Evolutionary conservation across 2,888 invertebrate species (phyloP).

Genomic region (Gandaritis pyraliata): DNA sequence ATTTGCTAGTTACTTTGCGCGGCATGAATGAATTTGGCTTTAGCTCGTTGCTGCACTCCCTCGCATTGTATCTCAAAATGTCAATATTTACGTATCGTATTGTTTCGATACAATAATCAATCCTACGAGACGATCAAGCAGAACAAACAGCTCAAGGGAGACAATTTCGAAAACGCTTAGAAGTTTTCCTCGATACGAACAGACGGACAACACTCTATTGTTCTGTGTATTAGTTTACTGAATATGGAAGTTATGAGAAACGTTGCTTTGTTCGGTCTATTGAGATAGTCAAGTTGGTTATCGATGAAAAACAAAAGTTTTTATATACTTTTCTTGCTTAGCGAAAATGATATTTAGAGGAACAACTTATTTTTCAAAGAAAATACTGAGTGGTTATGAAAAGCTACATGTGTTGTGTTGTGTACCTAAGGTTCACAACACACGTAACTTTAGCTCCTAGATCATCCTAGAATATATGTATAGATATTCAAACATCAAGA

Average conservation of each 20-base stretch:
- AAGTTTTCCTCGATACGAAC: slow-evolving; percentile 40
- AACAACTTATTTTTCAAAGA: slow-evolving; percentile 12
- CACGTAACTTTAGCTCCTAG: too few relatives aligned
- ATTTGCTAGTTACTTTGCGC: too few relatives aligned
- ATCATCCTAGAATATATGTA: too few relatives aligned
- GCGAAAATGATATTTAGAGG: not conserved
- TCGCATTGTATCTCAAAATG: too few relatives aligned
- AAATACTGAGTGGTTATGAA: not conserved
- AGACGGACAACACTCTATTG: slow-evolving; percentile 37
- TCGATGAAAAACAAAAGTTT: slow-evolving; percentile 9
- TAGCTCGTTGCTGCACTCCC: too few relatives aligned
- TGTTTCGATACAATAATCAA: not conserved
- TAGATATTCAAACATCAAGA: too few relatives aligned
- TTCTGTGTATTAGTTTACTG: slow-evolving; percentile 39
- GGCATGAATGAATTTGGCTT: too few relatives aligned
- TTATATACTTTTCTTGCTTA: not conserved
- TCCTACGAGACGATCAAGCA: slow-evolving; percentile 33
- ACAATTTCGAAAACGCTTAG: slow-evolving; percentile 42
- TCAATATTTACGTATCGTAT: too few relatives aligned
- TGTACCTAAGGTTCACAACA: too few relatives aligned
- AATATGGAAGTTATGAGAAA: slow-evolving; percentile 34
- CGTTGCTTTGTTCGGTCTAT: slow-evolving; percentile 30
- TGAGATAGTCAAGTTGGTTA: slow-evolving; percentile 11
- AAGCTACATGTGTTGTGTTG: too few relatives aligned
- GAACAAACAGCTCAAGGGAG: slow-evolving; percentile 38